Conservation (phyloP, 2,113 vertebrate species). For the Steatornis caripensis region DNA sequence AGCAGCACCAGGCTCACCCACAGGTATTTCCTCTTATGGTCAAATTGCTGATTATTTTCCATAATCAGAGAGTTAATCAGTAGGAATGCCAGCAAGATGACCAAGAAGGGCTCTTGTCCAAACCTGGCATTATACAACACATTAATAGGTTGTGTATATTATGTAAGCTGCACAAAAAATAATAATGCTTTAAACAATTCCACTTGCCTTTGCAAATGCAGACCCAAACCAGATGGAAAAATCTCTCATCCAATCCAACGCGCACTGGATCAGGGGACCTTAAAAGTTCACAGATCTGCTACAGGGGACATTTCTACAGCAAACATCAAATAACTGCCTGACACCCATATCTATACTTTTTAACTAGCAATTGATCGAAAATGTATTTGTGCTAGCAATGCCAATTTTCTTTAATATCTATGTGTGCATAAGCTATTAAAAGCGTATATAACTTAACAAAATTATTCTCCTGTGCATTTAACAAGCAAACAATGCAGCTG, state of each 20-base stretch:
- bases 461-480: slow-evolving; percentile 31
- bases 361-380: background rate
- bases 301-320: rapidly evolving
- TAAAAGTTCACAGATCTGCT: background rate
- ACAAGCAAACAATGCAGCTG: slow-evolving; percentile 24
- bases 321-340: background rate
- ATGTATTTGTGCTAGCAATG: background rate
- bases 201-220: background rate
- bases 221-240: background rate
- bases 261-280: background rate
- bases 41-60: background rate
- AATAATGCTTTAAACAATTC: background rate
- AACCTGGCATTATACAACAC: background rate
- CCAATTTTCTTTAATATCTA: background rate
- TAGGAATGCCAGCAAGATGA: background rate
- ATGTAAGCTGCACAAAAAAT: background rate
- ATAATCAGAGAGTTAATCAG: background rate
- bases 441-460: background rate
- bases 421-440: background rate
- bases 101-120: background rate
- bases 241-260: background rate
- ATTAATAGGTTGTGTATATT: background rate
- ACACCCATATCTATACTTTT: background rate
- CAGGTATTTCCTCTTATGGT: background rate
- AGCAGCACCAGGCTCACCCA: background rate